Evolutionary conservation across 2,888 invertebrate species (phyloP).

Genomic region (Nysson spinosus): DNA sequence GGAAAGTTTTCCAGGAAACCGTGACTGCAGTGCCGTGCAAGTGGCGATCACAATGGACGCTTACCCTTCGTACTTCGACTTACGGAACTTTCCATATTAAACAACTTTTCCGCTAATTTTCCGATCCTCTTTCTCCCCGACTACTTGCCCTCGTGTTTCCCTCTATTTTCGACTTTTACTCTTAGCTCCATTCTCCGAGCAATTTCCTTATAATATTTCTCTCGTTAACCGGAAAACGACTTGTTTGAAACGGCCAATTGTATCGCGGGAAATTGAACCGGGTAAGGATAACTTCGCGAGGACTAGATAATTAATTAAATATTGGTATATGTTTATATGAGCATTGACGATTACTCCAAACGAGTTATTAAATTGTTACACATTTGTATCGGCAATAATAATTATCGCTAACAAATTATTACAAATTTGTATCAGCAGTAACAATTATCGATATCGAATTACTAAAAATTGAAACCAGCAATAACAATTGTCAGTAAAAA

Average conservation of each 20-base stretch:
- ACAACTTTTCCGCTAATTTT: constrained; percentile 70
- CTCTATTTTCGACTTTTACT: constrained; percentile 10
- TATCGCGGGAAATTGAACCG: background rate
- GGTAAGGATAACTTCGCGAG: no score
- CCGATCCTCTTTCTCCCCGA: constrained; percentile 37
- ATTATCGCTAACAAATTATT: no score
- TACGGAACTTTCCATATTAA: constrained; percentile 69
- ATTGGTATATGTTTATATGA: no score
- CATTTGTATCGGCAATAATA: no score
- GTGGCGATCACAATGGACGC: constrained; percentile 61
- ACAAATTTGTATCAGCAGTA: no score
- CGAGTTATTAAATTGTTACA: no score
- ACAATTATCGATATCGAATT: no score
- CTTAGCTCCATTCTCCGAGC: constrained; percentile 17
- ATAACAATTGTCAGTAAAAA: no score
- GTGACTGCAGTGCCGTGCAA: constrained; percentile 33
- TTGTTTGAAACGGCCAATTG: background rate
- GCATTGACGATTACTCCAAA: no score
- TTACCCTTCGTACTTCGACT: constrained; percentile 36
- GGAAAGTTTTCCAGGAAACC: constrained; percentile 45
- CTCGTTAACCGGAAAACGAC: background rate
- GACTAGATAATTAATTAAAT: no score
- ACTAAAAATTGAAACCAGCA: no score
- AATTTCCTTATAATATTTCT: constrained; percentile 14
- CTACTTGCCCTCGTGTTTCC: constrained; percentile 15